Percentiles rank a stretch among this genome's conserved stretches.
phyloP scores from a whole-genome alignment of 2,113 vertebrate genomes.

The Falco punctatus region DNA sequence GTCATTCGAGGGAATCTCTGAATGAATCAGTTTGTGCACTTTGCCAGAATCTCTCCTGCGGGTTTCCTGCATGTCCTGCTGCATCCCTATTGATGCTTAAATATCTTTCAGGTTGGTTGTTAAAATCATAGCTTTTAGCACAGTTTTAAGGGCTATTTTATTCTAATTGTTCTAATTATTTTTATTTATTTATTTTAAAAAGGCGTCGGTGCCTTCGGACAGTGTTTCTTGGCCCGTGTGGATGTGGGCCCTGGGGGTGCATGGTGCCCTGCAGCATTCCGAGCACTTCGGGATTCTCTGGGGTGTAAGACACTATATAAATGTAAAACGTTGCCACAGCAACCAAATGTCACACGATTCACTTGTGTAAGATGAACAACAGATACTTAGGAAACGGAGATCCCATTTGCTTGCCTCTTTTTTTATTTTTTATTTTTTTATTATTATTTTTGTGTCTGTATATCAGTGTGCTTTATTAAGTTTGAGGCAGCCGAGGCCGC shows the following conservation, averaged over 20 bases:
- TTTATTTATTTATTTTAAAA: neutral
- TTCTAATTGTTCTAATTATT: neutral
- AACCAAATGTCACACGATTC: slow-evolving; percentile 59
- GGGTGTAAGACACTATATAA: slow-evolving; percentile 30
- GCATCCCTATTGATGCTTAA: neutral
- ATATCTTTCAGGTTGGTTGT: neutral
- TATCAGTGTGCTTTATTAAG: neutral
- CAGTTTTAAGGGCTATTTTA: neutral
- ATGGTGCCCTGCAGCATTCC: neutral
- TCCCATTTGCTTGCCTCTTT: slow-evolving; percentile 19
- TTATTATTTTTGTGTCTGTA: neutral
- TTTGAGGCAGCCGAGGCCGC: neutral
- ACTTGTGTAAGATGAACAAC: slow-evolving; percentile 55
- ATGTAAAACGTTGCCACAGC: slow-evolving; percentile 58
- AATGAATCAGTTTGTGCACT: neutral
- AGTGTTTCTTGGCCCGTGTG: neutral
- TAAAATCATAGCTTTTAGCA: neutral
- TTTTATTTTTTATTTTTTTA: neutral
- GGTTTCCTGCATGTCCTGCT: neutral
- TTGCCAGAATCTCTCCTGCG: neutral
- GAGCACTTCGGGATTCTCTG: neutral
- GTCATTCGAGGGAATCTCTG: neutral
- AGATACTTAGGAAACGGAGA: slow-evolving; percentile 22
- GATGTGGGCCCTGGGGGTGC: neutral
- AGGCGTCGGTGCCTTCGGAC: neutral